A percentile compares a stretch with the other conserved stretches of the same genome.
These are phyloP conservation scores for Orcinus orca DNA, from an alignment of 2,113 vertebrate species.

Conservation along the genomic window DNA sequence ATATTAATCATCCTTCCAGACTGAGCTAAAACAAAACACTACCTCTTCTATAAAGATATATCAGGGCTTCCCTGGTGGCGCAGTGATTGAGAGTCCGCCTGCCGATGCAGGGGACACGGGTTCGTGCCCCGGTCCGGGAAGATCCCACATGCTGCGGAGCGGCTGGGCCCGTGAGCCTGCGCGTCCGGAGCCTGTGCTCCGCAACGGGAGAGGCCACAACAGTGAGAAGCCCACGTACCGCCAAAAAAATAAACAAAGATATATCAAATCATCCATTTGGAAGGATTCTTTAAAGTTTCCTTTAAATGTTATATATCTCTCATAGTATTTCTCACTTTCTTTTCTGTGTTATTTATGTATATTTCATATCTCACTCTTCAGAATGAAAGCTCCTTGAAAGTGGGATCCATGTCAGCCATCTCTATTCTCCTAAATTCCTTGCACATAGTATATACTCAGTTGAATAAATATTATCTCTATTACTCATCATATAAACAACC, in stretches of 20 bases:
- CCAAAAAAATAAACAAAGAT: not conserved
- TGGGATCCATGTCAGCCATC: not conserved
- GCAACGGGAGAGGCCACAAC: too few relatives aligned
- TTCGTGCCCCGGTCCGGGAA: too few relatives aligned
- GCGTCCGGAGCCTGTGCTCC: too few relatives aligned
- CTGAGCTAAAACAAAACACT: constrained; percentile 7
- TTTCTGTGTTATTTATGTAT: not conserved
- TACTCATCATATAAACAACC: not conserved
- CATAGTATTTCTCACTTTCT: not conserved
- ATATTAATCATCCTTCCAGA: not conserved
- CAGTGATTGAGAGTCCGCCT: too few relatives aligned
- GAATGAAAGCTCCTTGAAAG: not conserved
- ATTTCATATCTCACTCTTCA: not conserved
- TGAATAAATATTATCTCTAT: not conserved
- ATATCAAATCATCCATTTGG: not conserved
- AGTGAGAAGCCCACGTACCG: too few relatives aligned
- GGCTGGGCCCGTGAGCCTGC: too few relatives aligned
- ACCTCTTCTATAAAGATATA: constrained; percentile 20
- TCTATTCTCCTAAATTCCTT: not conserved
- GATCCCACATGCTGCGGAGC: too few relatives aligned
- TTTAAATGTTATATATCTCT: not conserved
- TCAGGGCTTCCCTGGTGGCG: not conserved
- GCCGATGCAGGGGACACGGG: too few relatives aligned
- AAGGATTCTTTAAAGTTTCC: not conserved
- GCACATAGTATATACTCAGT: not conserved